phyloP scores from a whole-genome alignment of 2,888 invertebrate species.

The Poecilus cupreus region DNA sequence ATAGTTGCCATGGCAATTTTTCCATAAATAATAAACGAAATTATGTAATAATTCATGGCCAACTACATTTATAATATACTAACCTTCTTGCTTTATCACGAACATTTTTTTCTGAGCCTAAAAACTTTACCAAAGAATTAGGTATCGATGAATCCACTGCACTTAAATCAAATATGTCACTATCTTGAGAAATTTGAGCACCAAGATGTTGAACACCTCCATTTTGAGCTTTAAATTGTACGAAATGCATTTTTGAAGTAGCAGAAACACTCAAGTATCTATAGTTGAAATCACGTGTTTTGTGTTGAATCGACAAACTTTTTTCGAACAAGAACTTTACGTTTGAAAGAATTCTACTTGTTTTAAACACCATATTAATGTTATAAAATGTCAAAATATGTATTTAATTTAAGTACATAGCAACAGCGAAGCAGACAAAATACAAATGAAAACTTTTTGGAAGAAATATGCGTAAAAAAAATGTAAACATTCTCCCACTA shows the following conservation, averaged over 20 bases:
- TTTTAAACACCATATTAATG: conserved; percentile 26
- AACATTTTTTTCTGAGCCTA: conserved; percentile 73
- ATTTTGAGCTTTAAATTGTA: conserved; percentile 80
- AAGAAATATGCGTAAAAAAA: neutral
- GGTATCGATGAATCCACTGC: conserved; percentile 76
- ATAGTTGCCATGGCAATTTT: too few species aligned
- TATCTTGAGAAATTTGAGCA: conserved; percentile 74
- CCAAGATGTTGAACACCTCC: conserved; percentile 81
- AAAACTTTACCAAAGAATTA: conserved; percentile 75
- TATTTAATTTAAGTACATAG: neutral
- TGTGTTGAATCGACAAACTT: neutral
- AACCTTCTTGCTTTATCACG: conserved; percentile 76
- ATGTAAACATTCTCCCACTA: conserved; percentile 16
- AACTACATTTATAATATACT: conserved; percentile 59
- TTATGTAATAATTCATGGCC: neutral
- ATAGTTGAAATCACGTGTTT: conserved; percentile 7
- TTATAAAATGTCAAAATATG: neutral
- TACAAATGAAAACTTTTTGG: neutral
- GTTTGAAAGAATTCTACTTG: conserved; percentile 17
- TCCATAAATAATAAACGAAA: too few species aligned
- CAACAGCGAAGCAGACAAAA: neutral
- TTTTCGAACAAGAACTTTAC: neutral
- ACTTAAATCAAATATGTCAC: conserved; percentile 81
- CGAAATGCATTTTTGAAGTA: conserved; percentile 78
- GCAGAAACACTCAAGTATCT: conserved; percentile 67